Evolutionary conservation across 2,888 invertebrate species (phyloP).

Genomic region (Drosophila tripunctata): DNA sequence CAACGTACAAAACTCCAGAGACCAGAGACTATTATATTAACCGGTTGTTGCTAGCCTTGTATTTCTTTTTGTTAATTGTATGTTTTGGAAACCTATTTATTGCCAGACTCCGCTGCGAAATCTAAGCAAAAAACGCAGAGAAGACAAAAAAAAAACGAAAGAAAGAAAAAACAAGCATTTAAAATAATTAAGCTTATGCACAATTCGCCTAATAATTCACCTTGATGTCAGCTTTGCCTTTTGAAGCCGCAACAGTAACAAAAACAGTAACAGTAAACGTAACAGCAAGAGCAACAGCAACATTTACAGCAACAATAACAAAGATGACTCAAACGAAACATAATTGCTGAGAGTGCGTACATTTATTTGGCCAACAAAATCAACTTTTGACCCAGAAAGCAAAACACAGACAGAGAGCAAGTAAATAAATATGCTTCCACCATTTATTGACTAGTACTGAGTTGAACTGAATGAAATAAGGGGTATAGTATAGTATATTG

Average conservation of each 20-base stretch:
- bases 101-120: constrained; percentile 27
- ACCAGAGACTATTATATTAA: constrained; percentile 2
- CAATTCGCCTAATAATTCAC: constrained; percentile 41
- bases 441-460: constrained; percentile 25
- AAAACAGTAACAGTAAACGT: too few species aligned
- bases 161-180: too few species aligned
- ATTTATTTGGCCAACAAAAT: constrained; percentile 43
- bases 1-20: background rate
- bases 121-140: constrained; percentile 11
- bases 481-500: constrained; percentile 13
- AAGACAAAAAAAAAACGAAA: constrained; percentile 7
- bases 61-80: constrained; percentile 3
- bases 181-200: constrained; percentile 25
- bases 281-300: too few species aligned
- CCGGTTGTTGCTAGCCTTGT: constrained; percentile 46
- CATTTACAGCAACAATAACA: constrained; percentile 43
- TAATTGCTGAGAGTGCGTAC: constrained; percentile 52
- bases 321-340: constrained; percentile 63
- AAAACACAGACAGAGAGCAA: constrained; percentile 20
- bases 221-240: constrained; percentile 55
- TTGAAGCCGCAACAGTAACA: too few species aligned
- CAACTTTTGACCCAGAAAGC: constrained; percentile 51
- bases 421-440: constrained; percentile 28
- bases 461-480: background rate
- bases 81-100: constrained; percentile 21